Conservation (phyloP, 2,113 vertebrate species). For the Pterocles gutturalis region DNA sequence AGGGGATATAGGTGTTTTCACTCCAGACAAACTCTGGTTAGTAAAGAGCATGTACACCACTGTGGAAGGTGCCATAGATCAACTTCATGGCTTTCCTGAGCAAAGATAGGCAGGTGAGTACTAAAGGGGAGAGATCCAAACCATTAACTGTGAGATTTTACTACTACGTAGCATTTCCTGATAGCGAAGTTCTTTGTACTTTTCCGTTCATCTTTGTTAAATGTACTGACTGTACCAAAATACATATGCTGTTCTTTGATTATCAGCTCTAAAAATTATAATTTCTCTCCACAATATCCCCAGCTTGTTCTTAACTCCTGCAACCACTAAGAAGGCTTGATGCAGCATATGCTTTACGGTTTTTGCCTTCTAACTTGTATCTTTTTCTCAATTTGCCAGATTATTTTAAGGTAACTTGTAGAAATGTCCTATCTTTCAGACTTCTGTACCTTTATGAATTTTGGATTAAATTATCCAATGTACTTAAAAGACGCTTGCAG, state of each 20-base stretch:
- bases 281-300: not conserved
- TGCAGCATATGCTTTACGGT: rapidly evolving
- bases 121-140: not conserved
- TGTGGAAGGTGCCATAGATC: not conserved
- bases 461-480: not conserved
- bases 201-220: not conserved
- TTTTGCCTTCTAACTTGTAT: not conserved
- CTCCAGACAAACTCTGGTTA: not conserved
- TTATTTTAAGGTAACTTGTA: not conserved
- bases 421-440: not conserved
- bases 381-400: not conserved
- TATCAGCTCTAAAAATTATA: not conserved
- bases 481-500: not conserved
- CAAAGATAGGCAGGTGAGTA: not conserved
- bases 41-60: not conserved
- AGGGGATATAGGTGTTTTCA: not conserved
- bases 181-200: not conserved
- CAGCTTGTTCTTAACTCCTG: not conserved
- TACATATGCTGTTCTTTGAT: not conserved
- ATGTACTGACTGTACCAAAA: not conserved
- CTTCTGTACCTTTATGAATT: not conserved
- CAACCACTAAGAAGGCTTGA: not conserved
- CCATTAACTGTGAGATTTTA: not conserved
- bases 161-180: not conserved
- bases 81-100: not conserved